Evolutionary conservation across 2,888 invertebrate species (phyloP).

Genomic region (Protonemura montana): DNA sequence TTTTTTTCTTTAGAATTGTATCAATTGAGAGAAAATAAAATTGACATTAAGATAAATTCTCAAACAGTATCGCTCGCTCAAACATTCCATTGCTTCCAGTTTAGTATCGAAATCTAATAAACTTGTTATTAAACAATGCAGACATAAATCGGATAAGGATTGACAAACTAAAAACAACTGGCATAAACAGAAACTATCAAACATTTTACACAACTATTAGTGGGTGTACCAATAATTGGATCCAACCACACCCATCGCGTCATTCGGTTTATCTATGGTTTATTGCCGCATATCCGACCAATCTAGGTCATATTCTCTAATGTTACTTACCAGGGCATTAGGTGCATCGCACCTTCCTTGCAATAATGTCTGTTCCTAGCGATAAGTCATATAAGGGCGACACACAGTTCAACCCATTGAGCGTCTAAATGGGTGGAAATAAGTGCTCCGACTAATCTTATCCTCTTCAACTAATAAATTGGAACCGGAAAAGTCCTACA

Average conservation of each 20-base stretch:
- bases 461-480: constrained; percentile 7
- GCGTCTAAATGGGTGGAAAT: not conserved
- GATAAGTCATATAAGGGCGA: not conserved
- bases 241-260: not conserved
- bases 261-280: not conserved
- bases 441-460: constrained; percentile 4
- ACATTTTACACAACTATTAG: not conserved
- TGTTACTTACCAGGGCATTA: not conserved
- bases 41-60: not conserved
- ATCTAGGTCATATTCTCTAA: constrained; percentile 12
- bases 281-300: not conserved
- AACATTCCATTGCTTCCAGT: not conserved
- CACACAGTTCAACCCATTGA: not conserved
- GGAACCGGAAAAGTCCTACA: constrained; percentile 7
- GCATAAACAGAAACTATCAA: not conserved
- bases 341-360: not conserved
- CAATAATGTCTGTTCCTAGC: not conserved
- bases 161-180: not conserved
- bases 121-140: not conserved
- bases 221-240: not conserved
- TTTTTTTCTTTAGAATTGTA: not conserved
- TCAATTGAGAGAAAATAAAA: not conserved
- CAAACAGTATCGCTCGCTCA: not conserved
- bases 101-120: not conserved
- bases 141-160: not conserved